Base-by-base conservation (phyloP, 2,113 vertebrate genomes). In the Trogon melanurus region DNA sequence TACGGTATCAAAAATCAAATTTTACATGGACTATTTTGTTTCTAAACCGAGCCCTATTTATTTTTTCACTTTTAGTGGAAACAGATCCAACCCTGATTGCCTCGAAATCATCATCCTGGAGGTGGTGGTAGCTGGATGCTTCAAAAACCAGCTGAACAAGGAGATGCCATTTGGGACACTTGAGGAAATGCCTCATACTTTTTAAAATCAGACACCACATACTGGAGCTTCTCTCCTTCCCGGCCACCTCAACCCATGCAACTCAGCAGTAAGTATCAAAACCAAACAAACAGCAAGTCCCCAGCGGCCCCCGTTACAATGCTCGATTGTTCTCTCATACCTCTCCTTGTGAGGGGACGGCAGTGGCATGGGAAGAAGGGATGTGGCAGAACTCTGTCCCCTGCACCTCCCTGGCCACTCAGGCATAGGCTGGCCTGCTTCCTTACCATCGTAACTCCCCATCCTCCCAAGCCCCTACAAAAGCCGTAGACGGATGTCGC, bases 61-160 rank as follows among this genome's bases (percentile, higher is more conserved):
- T 93, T 95, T 93, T 93, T 82, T 58, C 44, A 81, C 73, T 71
- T 92, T 82, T 90, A 92, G 79, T 89, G 65, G 79, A 88, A 92
- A 85, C 89, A 96, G 84, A 88, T 69, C 85, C 38, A 61, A 65
- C 41, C 75, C 50, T 12, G 21, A 88, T 70, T 88, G 71, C 57
- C 81, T 21, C 9, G 2, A 57, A 80, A 82, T 72, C 4, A 0
- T 76, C 64, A 84, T 70, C 69, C 73, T 66, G 44, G 69, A 82
- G 61, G 61, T 60, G 64, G n/a, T 56, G 29, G 58, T 60, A 80
- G 84, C 36, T 36, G 79, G 62, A 54, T 36, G 13, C 44, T 85
- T 85, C 81, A 67, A 66, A 96, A 92, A 20, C 23, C 90, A 88
- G 61, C 71, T 72, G 45, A 94, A 70, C 44, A 69, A 61, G 36